Percentiles rank a stretch among this genome's conserved stretches.
phyloP scores from a whole-genome alignment of 1,140 invertebrate genomes.

The Euura lappo region DNA sequence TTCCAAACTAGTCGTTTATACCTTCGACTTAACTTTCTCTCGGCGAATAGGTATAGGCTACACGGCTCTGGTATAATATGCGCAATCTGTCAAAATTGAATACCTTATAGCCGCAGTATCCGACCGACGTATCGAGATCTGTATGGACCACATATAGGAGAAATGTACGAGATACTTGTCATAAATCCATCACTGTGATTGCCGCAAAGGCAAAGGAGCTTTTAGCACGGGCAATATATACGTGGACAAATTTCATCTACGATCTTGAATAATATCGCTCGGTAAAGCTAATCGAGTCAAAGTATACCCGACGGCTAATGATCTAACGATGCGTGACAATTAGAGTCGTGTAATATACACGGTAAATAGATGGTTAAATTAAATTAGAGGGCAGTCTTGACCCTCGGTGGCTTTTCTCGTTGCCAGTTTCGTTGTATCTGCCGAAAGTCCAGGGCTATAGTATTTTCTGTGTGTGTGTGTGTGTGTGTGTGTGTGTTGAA shows the following conservation, averaged over 20 bases:
- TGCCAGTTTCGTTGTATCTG: neutral
- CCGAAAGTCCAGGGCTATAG: too few species aligned
- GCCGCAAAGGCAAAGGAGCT: too few species aligned
- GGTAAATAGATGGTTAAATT: constrained; percentile 3
- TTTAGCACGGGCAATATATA: too few species aligned
- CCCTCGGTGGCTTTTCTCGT: neutral
- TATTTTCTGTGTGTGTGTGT: neutral
- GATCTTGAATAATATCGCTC: too few species aligned
- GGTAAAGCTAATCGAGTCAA: neutral
- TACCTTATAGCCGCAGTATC: neutral
- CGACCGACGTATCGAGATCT: too few species aligned
- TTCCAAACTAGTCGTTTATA: neutral
- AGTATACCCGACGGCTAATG: neutral
- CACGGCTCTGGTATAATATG: neutral
- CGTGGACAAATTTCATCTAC: too few species aligned
- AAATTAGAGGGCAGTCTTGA: neutral
- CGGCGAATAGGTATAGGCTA: neutral
- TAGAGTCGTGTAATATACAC: neutral
- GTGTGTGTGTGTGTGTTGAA: neutral
- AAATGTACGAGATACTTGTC: too few species aligned
- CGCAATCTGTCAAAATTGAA: neutral
- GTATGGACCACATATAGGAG: too few species aligned
- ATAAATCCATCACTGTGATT: too few species aligned
- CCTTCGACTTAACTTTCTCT: constrained; percentile 1
- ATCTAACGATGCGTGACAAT: neutral